Conservation (phyloP, 2,888 invertebrate species). For the Torymus aiolomorphi region DNA sequence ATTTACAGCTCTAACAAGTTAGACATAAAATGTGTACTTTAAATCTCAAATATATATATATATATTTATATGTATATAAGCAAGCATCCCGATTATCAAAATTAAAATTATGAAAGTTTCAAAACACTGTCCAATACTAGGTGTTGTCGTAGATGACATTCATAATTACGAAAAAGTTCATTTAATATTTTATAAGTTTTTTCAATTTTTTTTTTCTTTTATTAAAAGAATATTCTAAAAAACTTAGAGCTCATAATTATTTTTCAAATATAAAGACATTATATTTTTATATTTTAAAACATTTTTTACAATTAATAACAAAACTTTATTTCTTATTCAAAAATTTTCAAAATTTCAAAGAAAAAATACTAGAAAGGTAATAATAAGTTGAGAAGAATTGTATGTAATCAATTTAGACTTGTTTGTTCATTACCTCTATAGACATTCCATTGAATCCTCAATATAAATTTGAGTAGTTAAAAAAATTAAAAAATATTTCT, state of each 20-base stretch:
- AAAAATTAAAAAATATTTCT: slow-evolving; percentile 52
- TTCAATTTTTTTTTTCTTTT: slow-evolving; percentile 33
- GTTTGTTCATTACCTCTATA: slow-evolving; percentile 47
- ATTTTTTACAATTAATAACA: slow-evolving; percentile 36
- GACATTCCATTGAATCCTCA: slow-evolving; percentile 41
- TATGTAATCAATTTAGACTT: slow-evolving; percentile 39
- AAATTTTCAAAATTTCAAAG: slow-evolving; percentile 22
- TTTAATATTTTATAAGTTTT: slow-evolving; percentile 19
- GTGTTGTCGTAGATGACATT: slow-evolving; percentile 25
- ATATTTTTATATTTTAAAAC: slow-evolving; percentile 33
- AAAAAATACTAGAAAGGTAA: slow-evolving; percentile 48
- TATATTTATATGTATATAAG: slow-evolving; percentile 25
- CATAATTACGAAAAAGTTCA: slow-evolving; percentile 14
- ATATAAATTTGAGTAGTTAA: slow-evolving; percentile 35
- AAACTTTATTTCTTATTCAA: slow-evolving; percentile 19
- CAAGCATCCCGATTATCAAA: slow-evolving; percentile 23
- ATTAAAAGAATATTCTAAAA: slow-evolving; percentile 51
- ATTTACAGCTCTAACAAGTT: slow-evolving; percentile 27
- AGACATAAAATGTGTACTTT: slow-evolving; percentile 14
- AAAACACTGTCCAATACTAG: slow-evolving; percentile 29
- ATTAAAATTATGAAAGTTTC: slow-evolving; percentile 2
- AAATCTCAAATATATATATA: slow-evolving; percentile 33
- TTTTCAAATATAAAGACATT: slow-evolving; percentile 42
- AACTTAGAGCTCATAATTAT: slow-evolving; percentile 38
- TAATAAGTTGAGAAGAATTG: slow-evolving; percentile 33